A percentile compares a stretch with the other conserved stretches of the same genome.
phyloP scores from a whole-genome alignment of 2,888 invertebrate species.

The Tetragnatha montana region DNA sequence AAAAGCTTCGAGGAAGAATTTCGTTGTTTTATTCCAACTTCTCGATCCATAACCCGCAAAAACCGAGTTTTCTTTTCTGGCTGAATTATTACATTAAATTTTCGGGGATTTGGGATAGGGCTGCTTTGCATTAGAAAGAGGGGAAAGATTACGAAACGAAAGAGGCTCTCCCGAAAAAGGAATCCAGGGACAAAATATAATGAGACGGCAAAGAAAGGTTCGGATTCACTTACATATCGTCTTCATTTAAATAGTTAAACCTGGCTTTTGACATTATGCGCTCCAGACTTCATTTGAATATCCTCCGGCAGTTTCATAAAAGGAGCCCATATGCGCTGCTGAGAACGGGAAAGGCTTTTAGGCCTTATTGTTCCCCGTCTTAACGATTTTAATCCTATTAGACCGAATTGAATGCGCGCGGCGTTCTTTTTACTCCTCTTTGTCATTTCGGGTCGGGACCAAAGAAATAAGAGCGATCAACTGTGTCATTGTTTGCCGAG shows the following conservation, averaged over 20 bases:
- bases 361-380: constrained; percentile 37
- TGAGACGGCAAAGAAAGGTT: constrained; percentile 52
- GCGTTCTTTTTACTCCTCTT: too few species aligned
- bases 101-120: constrained; percentile 27
- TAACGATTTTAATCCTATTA: constrained; percentile 52
- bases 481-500: neutral
- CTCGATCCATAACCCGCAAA: constrained; percentile 14
- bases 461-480: neutral
- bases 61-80: constrained; percentile 45
- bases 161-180: constrained; percentile 22
- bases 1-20: constrained; percentile 7
- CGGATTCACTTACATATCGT: constrained; percentile 57
- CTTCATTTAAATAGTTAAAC: constrained; percentile 67
- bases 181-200: constrained; percentile 57
- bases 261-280: constrained; percentile 58
- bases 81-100: constrained; percentile 68
- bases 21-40: constrained; percentile 7
- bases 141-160: constrained; percentile 36
- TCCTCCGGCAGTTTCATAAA: constrained; percentile 32
- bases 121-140: constrained; percentile 66
- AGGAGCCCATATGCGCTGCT: constrained; percentile 22
- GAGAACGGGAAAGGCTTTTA: constrained; percentile 14
- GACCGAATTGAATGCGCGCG: neutral
- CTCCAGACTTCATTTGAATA: constrained; percentile 54
- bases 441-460: neutral